Evolutionary conservation across 2,888 invertebrate species (phyloP), one percentile per base, ranked within the genome.

Genomic region (Cephalotes varians): DNA sequence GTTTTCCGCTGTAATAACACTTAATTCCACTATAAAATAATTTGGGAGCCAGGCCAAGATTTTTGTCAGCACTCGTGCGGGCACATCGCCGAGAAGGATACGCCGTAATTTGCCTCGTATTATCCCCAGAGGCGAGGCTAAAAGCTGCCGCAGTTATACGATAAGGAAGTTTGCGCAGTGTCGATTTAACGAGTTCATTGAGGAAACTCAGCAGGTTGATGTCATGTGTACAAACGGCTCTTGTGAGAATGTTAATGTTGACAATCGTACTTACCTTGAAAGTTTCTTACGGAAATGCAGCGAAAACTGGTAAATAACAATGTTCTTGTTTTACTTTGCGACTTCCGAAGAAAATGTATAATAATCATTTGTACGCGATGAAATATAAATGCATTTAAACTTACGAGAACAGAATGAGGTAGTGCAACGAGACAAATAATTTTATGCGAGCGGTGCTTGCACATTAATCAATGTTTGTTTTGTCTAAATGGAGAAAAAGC

Each of bases 21-120:
- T 64, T 81, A 54, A 73, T 56, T 80, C 65, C n/a, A 18, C 51
- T 79, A 40, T 83, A 83, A 87, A 86, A 82, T 88, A 88, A 87
- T 86, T 81, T 79, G 84, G 81, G 84, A 86, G 34, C n/a, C 60
- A 49, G n/a, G 86, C 82, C 88, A 88, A 84, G 88, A 88, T 84
- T 84, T 82, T 74, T 76, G 56, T n/a, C 31, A 62, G 21, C 31
- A 37, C 47, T 62, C 51, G 64, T 56, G 64, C 40, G 54, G 40
- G 40, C n/a, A 44, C 44, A 21, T 44, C 15, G 65, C 44, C 74
- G 64, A 80, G 72, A 84, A 18, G 44, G 81, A 54, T 81, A 79
- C 84, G 47, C 25, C 51, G 72, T 81, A 82, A 87, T 86, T 84
- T 84, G 79, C 86, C 74, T 88, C 79, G 73, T 81, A 82, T 87